phyloP scores from a whole-genome alignment of 2,888 invertebrate species.

The Drosophila affinis region DNA sequence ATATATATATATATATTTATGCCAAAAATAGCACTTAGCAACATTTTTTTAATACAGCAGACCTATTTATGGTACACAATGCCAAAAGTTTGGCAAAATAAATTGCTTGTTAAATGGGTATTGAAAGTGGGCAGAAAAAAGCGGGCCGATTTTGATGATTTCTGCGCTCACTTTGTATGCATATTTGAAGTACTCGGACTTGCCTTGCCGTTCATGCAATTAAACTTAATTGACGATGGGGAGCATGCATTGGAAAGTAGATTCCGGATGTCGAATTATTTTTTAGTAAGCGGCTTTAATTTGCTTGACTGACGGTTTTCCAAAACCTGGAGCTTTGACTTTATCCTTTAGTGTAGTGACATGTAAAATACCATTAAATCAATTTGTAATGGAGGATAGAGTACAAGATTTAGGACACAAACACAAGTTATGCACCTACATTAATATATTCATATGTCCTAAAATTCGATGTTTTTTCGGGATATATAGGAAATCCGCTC shows the following conservation, averaged over 20 bases:
- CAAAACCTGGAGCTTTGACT: background rate
- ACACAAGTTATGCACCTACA: too few species aligned
- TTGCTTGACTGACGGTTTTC: constrained; percentile 47
- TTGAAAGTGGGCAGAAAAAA: constrained; percentile 5
- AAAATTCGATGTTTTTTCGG: too few species aligned
- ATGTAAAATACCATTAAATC: too few species aligned
- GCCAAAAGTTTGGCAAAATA: constrained; percentile 72
- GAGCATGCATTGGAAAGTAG: constrained; percentile 44
- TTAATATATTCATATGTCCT: too few species aligned
- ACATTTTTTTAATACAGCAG: constrained; percentile 12
- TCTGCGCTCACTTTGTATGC: constrained; percentile 64
- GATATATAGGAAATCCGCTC: constrained; percentile 44
- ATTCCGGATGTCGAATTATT: constrained; percentile 25
- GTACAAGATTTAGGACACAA: background rate
- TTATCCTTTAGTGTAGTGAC: too few species aligned
- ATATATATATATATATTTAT: constrained; percentile 42
- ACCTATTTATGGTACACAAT: constrained; percentile 32
- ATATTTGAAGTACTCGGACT: constrained; percentile 64
- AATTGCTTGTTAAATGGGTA: constrained; percentile 79
- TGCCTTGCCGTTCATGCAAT: constrained; percentile 49
- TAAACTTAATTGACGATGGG: constrained; percentile 76
- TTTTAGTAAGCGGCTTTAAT: constrained; percentile 49
- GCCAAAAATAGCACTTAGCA: constrained; percentile 26
- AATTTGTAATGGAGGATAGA: background rate
- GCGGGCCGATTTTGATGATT: constrained; percentile 25